A percentile compares a stretch with the other conserved stretches of the same genome.
Evolutionary conservation across 2,797 vertebrate species (phyloP).

Genomic region (Acropternis orthonyx): DNA sequence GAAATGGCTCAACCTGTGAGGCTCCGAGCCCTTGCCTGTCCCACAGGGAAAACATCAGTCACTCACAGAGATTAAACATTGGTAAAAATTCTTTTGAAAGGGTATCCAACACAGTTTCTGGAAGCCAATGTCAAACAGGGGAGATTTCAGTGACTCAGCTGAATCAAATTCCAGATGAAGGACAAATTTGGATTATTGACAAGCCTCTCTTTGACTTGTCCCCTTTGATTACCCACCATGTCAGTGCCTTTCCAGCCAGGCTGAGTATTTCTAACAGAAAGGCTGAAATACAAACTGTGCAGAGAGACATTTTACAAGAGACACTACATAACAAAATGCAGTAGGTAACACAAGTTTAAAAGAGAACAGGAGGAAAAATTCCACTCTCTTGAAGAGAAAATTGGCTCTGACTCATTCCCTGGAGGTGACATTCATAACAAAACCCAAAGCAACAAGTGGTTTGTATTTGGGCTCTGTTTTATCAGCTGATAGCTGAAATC

Average conservation of each 20-base stretch:
- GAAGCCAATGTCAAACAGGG: neutral
- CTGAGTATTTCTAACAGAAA: neutral
- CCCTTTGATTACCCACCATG: neutral
- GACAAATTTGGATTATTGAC: neutral
- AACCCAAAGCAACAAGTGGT: slow-evolving; percentile 32
- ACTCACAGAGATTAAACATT: neutral
- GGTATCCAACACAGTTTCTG: neutral
- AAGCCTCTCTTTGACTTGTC: neutral
- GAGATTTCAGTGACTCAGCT: neutral
- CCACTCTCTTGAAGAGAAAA: slow-evolving; percentile 1
- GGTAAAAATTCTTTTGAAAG: neutral
- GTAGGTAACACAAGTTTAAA: neutral
- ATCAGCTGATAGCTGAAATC: slow-evolving; percentile 40
- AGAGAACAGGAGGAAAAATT: slow-evolving; percentile 9
- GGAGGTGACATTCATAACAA: slow-evolving; percentile 18
- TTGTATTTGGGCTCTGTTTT: slow-evolving; percentile 56
- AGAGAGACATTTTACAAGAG: neutral
- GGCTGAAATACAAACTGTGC: neutral
- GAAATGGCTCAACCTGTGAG: neutral
- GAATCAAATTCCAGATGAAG: neutral
- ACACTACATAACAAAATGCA: neutral
- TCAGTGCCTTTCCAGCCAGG: neutral
- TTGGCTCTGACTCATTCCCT: slow-evolving; percentile 1
- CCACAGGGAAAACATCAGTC: neutral
- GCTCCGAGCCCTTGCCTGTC: neutral